Evolutionary conservation across 2,113 vertebrate genomes (phyloP), one percentile per base, ranked within the genome.

Genomic region (Cavia porcellus): DNA sequence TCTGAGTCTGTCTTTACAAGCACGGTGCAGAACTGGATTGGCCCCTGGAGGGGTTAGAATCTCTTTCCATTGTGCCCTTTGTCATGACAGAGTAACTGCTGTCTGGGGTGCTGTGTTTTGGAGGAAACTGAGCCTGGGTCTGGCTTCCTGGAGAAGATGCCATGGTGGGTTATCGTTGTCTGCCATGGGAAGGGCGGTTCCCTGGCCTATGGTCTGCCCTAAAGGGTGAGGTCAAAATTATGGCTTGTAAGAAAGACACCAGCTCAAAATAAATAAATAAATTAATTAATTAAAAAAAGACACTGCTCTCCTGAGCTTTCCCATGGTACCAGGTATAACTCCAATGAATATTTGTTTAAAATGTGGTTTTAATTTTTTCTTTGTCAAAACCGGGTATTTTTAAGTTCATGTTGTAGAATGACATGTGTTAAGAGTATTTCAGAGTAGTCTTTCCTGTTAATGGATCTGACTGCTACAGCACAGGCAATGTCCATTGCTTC

Each of bases 41-140:
- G 11, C 55, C 59, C 35, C 35, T 24, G 13, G 47, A 79, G 75
- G n/a, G 62, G 17, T 38, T 35, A 35, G 57, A 24, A 38, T 80
- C 42, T 74, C 61, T 2, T 86, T 52, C 77, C 57, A 28, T 30
- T 50, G 25, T 2, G 45, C 17, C 50, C 14, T 11, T 50, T 52
- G 30, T 80, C 28, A 4, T 19, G 7, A 55, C 30, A 10, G 45
- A 5, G 15, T 42, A 64, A 42, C 66, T 28, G 75, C 50, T 47
- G n/a, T 47, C 59, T 20, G 20, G 74, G n/a, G 47, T 32, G 0
- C 12, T 1, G 0, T 25, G 12, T n/a, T 7, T 7, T 19, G 42
- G 61, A 45, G 66, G 86, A 70, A 47, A 45, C 89, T 50, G 87
- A 77, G 59, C 38, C 28, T 25, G 35, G n/a, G 75, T 59, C 42